Percentiles rank a stretch among this genome's conserved stretches.
These are phyloP conservation scores for Erebia palarica DNA, from an alignment of 2,888 invertebrate species.

Conservation along the genomic window DNA sequence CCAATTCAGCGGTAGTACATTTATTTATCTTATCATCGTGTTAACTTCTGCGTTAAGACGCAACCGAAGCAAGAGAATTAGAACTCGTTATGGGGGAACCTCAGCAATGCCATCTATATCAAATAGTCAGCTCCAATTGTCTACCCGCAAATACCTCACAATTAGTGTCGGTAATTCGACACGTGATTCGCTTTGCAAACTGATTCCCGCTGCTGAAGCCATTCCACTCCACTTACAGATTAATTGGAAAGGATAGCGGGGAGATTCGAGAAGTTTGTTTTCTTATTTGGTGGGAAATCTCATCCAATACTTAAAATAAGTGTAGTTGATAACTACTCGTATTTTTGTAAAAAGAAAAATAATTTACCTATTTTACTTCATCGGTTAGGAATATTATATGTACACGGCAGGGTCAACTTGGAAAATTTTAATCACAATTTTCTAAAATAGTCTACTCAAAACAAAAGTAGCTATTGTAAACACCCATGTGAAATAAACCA, in stretches of 20 bases:
- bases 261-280: neutral
- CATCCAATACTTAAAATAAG: neutral
- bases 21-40: neutral
- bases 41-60: constrained; percentile 10
- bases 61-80: neutral
- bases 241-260: constrained; percentile 55
- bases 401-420: no score
- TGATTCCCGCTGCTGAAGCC: constrained; percentile 53
- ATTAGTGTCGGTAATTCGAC: constrained; percentile 50
- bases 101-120: constrained; percentile 26
- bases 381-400: no score
- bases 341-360: neutral
- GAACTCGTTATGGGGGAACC: neutral
- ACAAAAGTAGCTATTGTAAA: no score
- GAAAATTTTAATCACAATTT: no score
- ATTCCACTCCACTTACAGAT: constrained; percentile 53
- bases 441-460: no score
- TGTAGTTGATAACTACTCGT: neutral
- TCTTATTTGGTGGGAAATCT: neutral
- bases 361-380: neutral
- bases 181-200: constrained; percentile 54
- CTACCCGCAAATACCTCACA: constrained; percentile 45
- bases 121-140: constrained; percentile 39
- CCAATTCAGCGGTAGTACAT: neutral
- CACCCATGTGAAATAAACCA: no score